These are phyloP conservation scores for Cepaea nemoralis DNA, from an alignment of 1,140 invertebrate genomes.

Conservation along the genomic window DNA sequence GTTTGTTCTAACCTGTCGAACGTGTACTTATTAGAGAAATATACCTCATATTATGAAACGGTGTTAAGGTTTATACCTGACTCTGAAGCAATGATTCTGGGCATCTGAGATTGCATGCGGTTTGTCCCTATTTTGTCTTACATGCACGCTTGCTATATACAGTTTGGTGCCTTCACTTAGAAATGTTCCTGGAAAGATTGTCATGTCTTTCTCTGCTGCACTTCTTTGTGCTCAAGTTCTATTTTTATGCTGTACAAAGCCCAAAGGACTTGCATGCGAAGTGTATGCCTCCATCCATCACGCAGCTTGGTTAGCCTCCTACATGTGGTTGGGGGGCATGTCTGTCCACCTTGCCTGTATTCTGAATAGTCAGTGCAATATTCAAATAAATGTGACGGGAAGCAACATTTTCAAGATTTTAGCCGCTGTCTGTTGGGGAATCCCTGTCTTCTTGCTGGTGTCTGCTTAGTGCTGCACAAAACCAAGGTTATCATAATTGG, in stretches of 20 bases:
- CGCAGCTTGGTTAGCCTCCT: conserved; percentile 73
- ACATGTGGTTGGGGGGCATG: conserved; percentile 75
- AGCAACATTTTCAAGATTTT: background rate
- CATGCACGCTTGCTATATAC: conserved; percentile 65
- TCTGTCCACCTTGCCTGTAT: conserved; percentile 77
- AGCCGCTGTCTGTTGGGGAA: background rate
- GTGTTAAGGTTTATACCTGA: background rate
- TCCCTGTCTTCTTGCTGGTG: background rate
- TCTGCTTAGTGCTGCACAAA: conserved; percentile 15
- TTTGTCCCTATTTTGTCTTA: conserved; percentile 36
- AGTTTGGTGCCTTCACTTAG: conserved; percentile 68
- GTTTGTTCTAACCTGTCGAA: background rate
- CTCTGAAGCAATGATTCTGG: background rate
- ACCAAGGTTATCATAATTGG: background rate
- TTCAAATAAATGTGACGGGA: background rate
- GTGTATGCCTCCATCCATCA: conserved; percentile 70
- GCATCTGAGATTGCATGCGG: background rate
- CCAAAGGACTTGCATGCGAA: conserved; percentile 45
- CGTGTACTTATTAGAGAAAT: background rate
- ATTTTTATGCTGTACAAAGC: conserved; percentile 55
- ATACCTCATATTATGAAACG: no score
- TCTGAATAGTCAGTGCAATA: conserved; percentile 62
- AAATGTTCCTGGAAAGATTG: conserved; percentile 73
- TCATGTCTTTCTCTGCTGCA: conserved; percentile 70
- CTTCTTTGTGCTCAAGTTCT: conserved; percentile 71